Evolutionary conservation across 2,797 vertebrate genomes (phyloP).

Genomic region (Arctocebus calabarensis): DNA sequence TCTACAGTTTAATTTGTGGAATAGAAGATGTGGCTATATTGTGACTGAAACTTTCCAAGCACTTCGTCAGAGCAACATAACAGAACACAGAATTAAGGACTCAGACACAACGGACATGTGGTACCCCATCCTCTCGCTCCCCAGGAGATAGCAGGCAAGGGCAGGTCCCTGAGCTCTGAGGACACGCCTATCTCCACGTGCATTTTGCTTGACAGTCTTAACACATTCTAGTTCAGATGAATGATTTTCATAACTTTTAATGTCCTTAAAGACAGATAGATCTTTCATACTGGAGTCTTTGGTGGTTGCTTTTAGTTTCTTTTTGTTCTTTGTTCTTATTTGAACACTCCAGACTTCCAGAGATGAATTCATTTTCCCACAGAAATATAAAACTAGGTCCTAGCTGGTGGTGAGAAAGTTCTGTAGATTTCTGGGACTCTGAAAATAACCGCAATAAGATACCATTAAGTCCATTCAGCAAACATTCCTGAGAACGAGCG

Average conservation of each 20-base stretch:
- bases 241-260: slow-evolving; percentile 21
- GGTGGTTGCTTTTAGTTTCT: slow-evolving; percentile 33
- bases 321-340: slow-evolving; percentile 56
- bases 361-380: slow-evolving; percentile 63
- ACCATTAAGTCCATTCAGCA: slow-evolving; percentile 4
- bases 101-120: neutral
- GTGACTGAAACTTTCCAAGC: neutral
- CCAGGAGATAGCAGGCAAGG: neutral
- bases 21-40: neutral
- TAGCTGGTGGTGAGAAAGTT: slow-evolving; percentile 49
- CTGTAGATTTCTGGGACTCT: slow-evolving; percentile 64
- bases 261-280: neutral
- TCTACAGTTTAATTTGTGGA: neutral
- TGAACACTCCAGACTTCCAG: slow-evolving; percentile 62
- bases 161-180: neutral
- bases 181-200: neutral
- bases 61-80: neutral
- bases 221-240: slow-evolving; percentile 29
- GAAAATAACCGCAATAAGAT: slow-evolving; percentile 68
- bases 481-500: neutral
- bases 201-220: neutral
- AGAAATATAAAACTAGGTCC: slow-evolving; percentile 63
- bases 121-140: neutral
- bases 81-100: neutral
- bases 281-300: slow-evolving; percentile 9